Evolutionary conservation across 2,797 vertebrate genomes (phyloP), one percentile per base, ranked within the genome.

Genomic region (Clamator glandarius): DNA sequence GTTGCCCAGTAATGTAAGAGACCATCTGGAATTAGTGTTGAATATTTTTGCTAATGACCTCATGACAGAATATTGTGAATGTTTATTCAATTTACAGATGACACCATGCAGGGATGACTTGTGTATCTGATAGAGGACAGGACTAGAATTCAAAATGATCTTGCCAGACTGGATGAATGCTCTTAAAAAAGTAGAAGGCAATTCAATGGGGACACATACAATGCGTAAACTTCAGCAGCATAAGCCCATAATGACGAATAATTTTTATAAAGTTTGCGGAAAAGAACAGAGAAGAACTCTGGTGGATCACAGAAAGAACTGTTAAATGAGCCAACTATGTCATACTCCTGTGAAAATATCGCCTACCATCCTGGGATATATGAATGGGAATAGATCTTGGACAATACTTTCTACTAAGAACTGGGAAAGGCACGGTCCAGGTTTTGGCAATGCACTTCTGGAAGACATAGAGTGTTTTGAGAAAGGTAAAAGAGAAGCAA

Each of bases 11-110:
- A 95, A 96, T 96, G 91, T 96, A 95, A 95, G 48, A 93, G n/a
- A 96, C 96, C 95, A 96, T 95, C 96, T 96, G 96, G 96, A 96
- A 96, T 96, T 92, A 93, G 86, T 70, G 95, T 92, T 88, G 93
- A 95, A 94, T 95, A 95, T 82, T 96, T 96, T 95, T 89, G 74
- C 63, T 96, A 92, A 96, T 96, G 90, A 96, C 94, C 90, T 95
- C 88, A 92, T 64, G 86, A 87, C 69, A 89, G 92, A 87, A 92
- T 93, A 92, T 93, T 90, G 90, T 90, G 86, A 93, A 89, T 93
- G 90, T 95, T 95, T 96, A 95, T 95, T 94, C 92, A 92, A 93
- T 95, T 92, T 95, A 72, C 92, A 93, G 90, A 96, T 92, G 91
- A 94, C 87, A 96, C 93, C 46, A 92, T 85, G 86, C 90, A 94